Evolutionary conservation across 2,113 vertebrate genomes (phyloP).

Genomic region (Holacanthus passer): DNA sequence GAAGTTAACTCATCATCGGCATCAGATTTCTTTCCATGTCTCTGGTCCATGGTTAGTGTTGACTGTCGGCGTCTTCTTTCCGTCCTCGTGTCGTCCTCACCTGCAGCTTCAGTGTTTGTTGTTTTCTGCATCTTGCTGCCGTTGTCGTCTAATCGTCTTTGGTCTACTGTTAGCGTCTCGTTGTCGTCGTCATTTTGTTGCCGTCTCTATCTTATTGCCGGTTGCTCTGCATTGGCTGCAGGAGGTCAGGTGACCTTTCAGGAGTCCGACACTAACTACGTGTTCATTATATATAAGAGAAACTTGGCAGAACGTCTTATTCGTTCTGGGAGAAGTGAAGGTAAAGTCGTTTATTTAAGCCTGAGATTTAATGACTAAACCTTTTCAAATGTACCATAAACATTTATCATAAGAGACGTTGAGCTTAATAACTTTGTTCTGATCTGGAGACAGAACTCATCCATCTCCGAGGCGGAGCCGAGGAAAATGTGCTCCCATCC

Average conservation of each 20-base stretch:
- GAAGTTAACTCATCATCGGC: too few species aligned
- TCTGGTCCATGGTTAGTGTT: too few species aligned
- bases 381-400: not conserved
- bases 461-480: slow-evolving; percentile 10
- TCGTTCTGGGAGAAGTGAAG: slow-evolving; percentile 35
- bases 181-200: too few species aligned
- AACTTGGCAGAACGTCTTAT: not conserved
- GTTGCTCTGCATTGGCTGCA: not conserved
- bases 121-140: too few species aligned
- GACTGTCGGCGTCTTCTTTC: too few species aligned
- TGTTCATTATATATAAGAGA: not conserved
- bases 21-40: too few species aligned
- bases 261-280: not conserved
- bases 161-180: too few species aligned
- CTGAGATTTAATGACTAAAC: not conserved
- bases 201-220: too few species aligned
- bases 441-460: not conserved
- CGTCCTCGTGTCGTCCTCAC: too few species aligned
- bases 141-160: too few species aligned
- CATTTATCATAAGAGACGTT: not conserved
- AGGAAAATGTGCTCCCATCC: slow-evolving; percentile 30
- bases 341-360: too few species aligned
- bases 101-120: too few species aligned
- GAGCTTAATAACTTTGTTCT: not conserved
- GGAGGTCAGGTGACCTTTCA: not conserved